These are phyloP conservation scores for Plectropomus leopardus DNA, from an alignment of 2,113 vertebrate genomes.

Conservation along the genomic window DNA sequence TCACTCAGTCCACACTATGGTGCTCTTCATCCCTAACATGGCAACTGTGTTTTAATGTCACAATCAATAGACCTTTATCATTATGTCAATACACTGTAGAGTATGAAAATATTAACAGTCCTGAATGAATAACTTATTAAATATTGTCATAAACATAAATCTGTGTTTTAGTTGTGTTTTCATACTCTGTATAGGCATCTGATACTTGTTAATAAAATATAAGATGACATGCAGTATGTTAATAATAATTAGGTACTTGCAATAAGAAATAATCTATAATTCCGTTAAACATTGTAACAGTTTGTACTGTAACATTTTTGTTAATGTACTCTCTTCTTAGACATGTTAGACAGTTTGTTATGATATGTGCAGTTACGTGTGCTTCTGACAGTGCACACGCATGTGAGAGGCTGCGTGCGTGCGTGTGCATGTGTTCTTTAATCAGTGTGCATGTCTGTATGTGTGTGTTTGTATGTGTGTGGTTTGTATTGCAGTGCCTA, in stretches of 20 bases:
- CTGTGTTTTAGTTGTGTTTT: slow-evolving; percentile 61
- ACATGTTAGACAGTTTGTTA: slow-evolving; percentile 36
- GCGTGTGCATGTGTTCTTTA: slow-evolving; percentile 58
- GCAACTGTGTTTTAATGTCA: slow-evolving; percentile 55
- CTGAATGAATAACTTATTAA: slow-evolving; percentile 13
- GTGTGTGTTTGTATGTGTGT: slow-evolving; percentile 77
- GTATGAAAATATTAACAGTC: background rate
- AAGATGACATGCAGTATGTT: slow-evolving; percentile 34
- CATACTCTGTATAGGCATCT: slow-evolving; percentile 48
- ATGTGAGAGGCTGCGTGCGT: slow-evolving; percentile 40
- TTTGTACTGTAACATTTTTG: slow-evolving; percentile 51
- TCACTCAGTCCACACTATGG: slow-evolving; percentile 30
- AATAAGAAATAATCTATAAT: slow-evolving; percentile 6
- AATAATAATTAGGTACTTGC: slow-evolving; percentile 19
- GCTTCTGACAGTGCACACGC: slow-evolving; percentile 37
- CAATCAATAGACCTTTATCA: no score
- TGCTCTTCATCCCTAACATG: slow-evolving; percentile 50
- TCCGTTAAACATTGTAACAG: slow-evolving; percentile 22
- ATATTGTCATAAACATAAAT: slow-evolving; percentile 52
- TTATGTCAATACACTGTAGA: slow-evolving; percentile 11
- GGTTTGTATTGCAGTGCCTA: slow-evolving; percentile 89
- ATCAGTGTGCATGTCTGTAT: slow-evolving; percentile 70
- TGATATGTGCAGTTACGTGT: slow-evolving; percentile 35
- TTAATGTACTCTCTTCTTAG: slow-evolving; percentile 35
- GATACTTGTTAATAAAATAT: slow-evolving; percentile 19